Percentiles rank a stretch among this genome's conserved stretches.
These are phyloP conservation scores for Drosophila nr. perissopoda DNA, from an alignment of 2,888 invertebrate genomes.

Conservation along the genomic window DNA sequence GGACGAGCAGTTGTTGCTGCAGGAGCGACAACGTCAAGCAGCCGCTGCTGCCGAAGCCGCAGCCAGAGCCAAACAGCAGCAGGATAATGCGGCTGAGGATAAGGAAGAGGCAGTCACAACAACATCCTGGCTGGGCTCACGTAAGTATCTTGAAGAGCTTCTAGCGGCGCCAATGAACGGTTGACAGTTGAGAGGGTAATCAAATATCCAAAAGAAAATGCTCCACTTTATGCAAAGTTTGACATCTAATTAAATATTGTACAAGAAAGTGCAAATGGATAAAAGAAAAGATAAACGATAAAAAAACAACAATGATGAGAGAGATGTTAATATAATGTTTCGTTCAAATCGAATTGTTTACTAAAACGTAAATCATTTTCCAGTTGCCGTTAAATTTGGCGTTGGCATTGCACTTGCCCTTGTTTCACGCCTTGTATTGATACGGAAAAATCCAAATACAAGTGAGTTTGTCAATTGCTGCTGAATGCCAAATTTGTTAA, in stretches of 20 bases:
- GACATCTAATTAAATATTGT: conserved; percentile 51
- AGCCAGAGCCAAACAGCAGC: conserved; percentile 22
- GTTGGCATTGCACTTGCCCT: conserved; percentile 93
- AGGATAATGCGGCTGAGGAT: conserved; percentile 33
- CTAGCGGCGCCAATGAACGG: conserved; percentile 43
- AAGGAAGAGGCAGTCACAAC: conserved; percentile 59
- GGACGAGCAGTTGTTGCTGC: conserved; percentile 77
- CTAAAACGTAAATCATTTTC: conserved; percentile 86
- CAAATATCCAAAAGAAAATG: conserved; percentile 10
- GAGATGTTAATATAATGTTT: conserved; percentile 32
- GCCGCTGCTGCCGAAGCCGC: conserved; percentile 35
- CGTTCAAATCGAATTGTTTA: conserved; percentile 42
- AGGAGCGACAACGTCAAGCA: conserved; percentile 79
- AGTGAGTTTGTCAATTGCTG: conserved; percentile 82
- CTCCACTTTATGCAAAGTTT: conserved; percentile 50
- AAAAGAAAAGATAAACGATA: background rate
- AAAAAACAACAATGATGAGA: background rate
- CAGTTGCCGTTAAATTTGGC: conserved; percentile 94
- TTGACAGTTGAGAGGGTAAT: conserved; percentile 28
- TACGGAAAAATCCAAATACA: conserved; percentile 88
- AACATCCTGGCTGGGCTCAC: conserved; percentile 81
- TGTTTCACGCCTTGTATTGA: conserved; percentile 94
- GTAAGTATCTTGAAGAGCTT: conserved; percentile 70
- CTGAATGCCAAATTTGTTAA: conserved; percentile 52
- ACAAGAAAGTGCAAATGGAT: conserved; percentile 84